These are phyloP conservation scores for Spodoptera picta DNA, from an alignment of 2,888 invertebrate species.

Conservation along the genomic window DNA sequence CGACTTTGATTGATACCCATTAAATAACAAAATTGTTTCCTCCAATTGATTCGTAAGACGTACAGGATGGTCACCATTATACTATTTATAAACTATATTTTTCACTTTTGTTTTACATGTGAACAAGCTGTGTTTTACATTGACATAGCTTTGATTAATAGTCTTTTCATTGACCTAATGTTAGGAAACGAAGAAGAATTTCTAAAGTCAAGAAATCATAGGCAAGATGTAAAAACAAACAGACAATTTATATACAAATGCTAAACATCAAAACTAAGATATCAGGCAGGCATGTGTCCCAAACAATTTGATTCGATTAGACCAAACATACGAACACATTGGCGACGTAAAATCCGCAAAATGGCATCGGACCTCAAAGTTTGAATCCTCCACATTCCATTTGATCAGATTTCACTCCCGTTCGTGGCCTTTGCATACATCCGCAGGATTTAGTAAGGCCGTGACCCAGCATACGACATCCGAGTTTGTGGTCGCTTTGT, in stretches of 20 bases:
- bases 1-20: conserved; percentile 41
- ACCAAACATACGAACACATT: conserved; percentile 49
- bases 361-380: conserved; percentile 57
- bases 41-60: conserved; percentile 53
- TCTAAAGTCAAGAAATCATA: neutral
- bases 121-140: conserved; percentile 3
- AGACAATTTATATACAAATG: conserved; percentile 17
- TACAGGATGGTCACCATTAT: conserved; percentile 50
- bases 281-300: conserved; percentile 46
- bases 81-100: conserved; percentile 34
- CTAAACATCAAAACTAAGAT: conserved; percentile 33
- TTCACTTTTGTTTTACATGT: conserved; percentile 42
- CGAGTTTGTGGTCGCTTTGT: conserved; percentile 58
- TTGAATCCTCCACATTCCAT: conserved; percentile 62
- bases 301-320: conserved; percentile 60
- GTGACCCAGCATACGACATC: conserved; percentile 68
- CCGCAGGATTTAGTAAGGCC: conserved; percentile 67
- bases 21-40: conserved; percentile 54
- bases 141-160: neutral
- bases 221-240: conserved; percentile 18
- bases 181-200: too few relatives aligned
- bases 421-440: conserved; percentile 67
- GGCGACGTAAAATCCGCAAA: conserved; percentile 53
- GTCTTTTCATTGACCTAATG: neutral
- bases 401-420: conserved; percentile 65